Base-by-base conservation (phyloP, 2,888 invertebrate species). In the Rutpela maculata region DNA sequence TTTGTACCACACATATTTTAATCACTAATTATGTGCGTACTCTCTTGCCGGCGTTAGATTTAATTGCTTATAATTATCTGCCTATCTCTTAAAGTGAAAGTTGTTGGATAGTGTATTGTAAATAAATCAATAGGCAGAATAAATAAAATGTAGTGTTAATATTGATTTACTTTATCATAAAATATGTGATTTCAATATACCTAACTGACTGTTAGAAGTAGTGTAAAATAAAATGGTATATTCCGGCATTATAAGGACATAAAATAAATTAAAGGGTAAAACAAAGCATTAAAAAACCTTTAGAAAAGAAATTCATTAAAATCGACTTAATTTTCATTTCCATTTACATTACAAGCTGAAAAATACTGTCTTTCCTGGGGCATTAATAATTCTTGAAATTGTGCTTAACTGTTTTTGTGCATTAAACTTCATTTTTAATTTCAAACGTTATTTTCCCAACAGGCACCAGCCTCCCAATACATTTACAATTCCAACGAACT, bases 361-460 rank as follows among this genome's bases (percentile, higher is more conserved):
- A 59, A 59, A 59, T 18, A 59, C 18, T 59, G 19, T 59, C 19
- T 59, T 59, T 18, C 15, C 12, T 1, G 18, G 11, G 22, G 59
- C 59, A 59, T 59, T 59, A 59, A 59, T 59, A 59, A 59, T 59
- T 59, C 59, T 19, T 12, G 59, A 59, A 59, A 22, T 59, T 59
- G 59, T 12, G 59, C 59, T 59, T 59, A 59, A 59, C 15, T 59
- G 59, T 59, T 59, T 59, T 59, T 59, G 59, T 59, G 59, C 18
- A 59, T 12, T 50, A 50, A 50, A 59, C 18, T 19, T 59, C 59
- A 18, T 59, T 59, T 59, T 59, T 59, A 59, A 59, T 59, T 59
- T 59, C 22, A 59, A 59, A 22, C 11, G 59, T 59, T 59, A 59
- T 59, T 59, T 59, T 59, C 59, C 59, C 59, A 59, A 59, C 59